Evolutionary conservation across 1,140 invertebrate genomes (phyloP), one percentile per base, ranked within the genome.

Genomic region (Zaprionus africanus): DNA sequence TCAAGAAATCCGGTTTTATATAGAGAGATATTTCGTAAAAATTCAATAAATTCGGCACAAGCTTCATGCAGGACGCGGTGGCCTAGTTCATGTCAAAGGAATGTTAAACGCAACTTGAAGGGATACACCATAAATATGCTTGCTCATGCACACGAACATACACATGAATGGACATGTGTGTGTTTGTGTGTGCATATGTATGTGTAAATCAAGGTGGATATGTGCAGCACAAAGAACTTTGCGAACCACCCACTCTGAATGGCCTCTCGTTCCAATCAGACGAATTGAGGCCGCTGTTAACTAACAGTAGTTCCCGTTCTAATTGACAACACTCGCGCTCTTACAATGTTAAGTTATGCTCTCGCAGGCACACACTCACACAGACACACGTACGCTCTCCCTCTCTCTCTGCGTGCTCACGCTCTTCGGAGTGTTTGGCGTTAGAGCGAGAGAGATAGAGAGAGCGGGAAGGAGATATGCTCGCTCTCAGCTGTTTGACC

Each of bases 241-340:
- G 24, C 24, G 46, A 46, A 11, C 73, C 57, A 57, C 74, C 66
- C 69, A 72, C 51, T 68, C 54, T 12, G 51, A 34, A 34, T 11
- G 31, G 31, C 31, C 11, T 26, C 80, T 53, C 46, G 41, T 64
- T 79, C 71, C 78, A 85, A 85, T 85, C 76, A 65, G 82, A 72
- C n/a, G 17, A 62, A 79, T 79, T 67, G 75, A 59, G 82, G 82
- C 56, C 82, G 61, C 82, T 85, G 82, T 85, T 85, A 79, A 38
- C 54, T 85, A 85, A 86, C 82, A 85, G 82, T 38, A 49, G 36
- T 72, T 87, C 84, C 84, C 80, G 83, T 87, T 80, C 83, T 86
- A 85, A 85, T 86, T 85, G 75, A n/a, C 64, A 63, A 53, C 31
- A 53, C 31, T 46, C 43, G 60, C 67, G 43, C 68, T 65, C 69